Evolutionary conservation across 1,140 invertebrate genomes (phyloP).

Genomic region (Eumaeus atala): DNA sequence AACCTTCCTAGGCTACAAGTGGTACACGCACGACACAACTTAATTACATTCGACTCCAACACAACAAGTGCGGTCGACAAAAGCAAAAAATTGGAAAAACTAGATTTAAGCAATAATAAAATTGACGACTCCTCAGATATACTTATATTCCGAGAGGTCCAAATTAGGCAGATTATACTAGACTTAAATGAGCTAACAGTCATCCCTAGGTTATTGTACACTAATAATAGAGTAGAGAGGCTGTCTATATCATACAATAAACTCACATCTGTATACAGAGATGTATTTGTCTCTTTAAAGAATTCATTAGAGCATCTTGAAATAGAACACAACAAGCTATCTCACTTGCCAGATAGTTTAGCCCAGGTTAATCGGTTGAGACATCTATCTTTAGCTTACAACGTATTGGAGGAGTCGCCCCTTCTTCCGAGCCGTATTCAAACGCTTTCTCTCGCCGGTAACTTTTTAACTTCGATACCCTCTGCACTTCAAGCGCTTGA

Average conservation of each 20-base stretch:
- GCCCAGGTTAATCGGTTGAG: conserved; percentile 79
- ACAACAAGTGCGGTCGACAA: conserved; percentile 76
- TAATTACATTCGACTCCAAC: conserved; percentile 77
- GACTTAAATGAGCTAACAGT: conserved; percentile 83
- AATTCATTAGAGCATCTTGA: conserved; percentile 87
- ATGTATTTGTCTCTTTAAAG: conserved; percentile 82
- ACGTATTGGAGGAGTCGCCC: conserved; percentile 77
- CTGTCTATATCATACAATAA: conserved; percentile 87
- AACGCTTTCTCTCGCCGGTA: conserved; percentile 86
- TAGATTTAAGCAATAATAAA: conserved; percentile 90
- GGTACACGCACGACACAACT: conserved; percentile 88
- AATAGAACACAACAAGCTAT: conserved; percentile 86
- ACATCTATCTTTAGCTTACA: conserved; percentile 89
- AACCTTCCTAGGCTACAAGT: conserved; percentile 79
- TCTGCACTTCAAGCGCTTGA: conserved; percentile 79
- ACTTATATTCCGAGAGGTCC: conserved; percentile 81
- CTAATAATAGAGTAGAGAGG: conserved; percentile 80
- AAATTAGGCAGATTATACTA: conserved; percentile 85
- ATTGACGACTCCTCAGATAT: conserved; percentile 77
- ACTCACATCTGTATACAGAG: conserved; percentile 79
- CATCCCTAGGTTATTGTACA: conserved; percentile 79
- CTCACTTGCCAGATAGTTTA: conserved; percentile 80
- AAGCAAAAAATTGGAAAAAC: conserved; percentile 81
- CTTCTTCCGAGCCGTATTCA: conserved; percentile 78
- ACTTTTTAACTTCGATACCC: conserved; percentile 84